phyloP scores from a whole-genome alignment of 2,888 invertebrate genomes.

The Hoplodrina ambigua region DNA sequence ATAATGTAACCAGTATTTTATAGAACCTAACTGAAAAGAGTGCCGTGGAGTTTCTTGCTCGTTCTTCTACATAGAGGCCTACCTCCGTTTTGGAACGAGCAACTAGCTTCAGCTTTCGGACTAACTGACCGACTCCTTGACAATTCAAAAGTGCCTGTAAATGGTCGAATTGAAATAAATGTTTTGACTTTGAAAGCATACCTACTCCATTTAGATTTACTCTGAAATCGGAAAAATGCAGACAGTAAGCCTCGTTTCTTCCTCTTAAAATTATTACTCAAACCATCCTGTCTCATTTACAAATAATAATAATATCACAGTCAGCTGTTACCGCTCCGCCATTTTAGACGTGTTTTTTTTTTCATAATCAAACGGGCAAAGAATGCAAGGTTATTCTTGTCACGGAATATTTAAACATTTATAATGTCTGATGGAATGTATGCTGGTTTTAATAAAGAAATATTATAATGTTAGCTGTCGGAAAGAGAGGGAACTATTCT shows the following conservation, averaged over 20 bases:
- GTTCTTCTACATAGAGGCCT: too few species aligned
- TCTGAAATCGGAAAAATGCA: neutral
- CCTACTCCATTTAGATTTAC: neutral
- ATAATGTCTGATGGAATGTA: conserved; percentile 22
- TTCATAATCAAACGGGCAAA: conserved; percentile 49
- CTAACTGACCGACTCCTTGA: too few species aligned
- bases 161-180: too few species aligned
- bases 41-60: too few species aligned
- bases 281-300: conserved; percentile 16
- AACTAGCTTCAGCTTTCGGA: too few species aligned
- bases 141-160: too few species aligned
- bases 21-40: too few species aligned
- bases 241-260: neutral
- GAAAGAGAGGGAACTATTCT: too few species aligned
- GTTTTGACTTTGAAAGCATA: too few species aligned
- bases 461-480: neutral
- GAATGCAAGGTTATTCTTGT: conserved; percentile 63
- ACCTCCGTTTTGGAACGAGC: too few species aligned
- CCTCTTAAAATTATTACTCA: neutral
- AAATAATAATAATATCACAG: conserved; percentile 58
- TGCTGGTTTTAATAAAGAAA: conserved; percentile 28
- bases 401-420: conserved; percentile 52
- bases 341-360: conserved; percentile 53
- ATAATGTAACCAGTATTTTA: too few species aligned
- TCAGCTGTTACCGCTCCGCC: conserved; percentile 64